These are phyloP conservation scores for Ageneiosus marmoratus DNA, from an alignment of 2,113 vertebrate genomes.

Conservation along the genomic window DNA sequence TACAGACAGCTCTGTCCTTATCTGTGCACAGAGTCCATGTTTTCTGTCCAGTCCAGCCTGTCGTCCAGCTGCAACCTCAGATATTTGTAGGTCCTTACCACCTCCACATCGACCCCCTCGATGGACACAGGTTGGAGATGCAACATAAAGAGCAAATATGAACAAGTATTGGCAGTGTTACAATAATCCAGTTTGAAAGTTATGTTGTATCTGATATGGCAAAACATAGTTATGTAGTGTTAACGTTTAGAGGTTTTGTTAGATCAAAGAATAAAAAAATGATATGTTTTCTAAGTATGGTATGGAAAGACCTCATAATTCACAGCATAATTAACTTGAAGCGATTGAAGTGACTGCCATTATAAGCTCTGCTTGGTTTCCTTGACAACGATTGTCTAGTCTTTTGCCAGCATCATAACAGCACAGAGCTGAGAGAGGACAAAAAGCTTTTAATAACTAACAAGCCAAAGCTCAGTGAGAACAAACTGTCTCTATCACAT, in stretches of 20 bases:
- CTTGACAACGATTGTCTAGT: constrained; percentile 59
- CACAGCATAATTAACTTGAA: constrained; percentile 29
- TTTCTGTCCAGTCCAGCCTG: too few species aligned
- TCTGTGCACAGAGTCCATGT: too few species aligned
- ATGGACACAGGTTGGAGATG: too few species aligned
- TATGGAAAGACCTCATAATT: constrained; percentile 11
- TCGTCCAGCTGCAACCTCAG: too few species aligned
- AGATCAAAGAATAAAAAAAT: constrained; percentile 8
- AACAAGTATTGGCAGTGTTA: neutral
- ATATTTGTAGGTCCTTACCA: too few species aligned
- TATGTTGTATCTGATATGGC: neutral
- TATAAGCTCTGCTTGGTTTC: constrained; percentile 52
- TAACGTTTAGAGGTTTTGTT: neutral
- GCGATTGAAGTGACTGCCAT: constrained; percentile 44
- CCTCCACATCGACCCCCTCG: too few species aligned
- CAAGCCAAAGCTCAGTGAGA: constrained; percentile 38
- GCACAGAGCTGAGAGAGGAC: constrained; percentile 26
- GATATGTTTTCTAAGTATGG: constrained; percentile 15
- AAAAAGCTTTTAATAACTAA: constrained; percentile 51
- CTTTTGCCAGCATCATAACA: constrained; percentile 54
- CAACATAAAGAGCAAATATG: neutral
- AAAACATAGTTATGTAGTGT: neutral
- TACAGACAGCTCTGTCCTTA: too few species aligned
- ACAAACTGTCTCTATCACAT: constrained; percentile 33
- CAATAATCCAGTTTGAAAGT: neutral